phyloP scores from a whole-genome alignment of 2,888 invertebrate species.

The Cheilosia pagana region DNA sequence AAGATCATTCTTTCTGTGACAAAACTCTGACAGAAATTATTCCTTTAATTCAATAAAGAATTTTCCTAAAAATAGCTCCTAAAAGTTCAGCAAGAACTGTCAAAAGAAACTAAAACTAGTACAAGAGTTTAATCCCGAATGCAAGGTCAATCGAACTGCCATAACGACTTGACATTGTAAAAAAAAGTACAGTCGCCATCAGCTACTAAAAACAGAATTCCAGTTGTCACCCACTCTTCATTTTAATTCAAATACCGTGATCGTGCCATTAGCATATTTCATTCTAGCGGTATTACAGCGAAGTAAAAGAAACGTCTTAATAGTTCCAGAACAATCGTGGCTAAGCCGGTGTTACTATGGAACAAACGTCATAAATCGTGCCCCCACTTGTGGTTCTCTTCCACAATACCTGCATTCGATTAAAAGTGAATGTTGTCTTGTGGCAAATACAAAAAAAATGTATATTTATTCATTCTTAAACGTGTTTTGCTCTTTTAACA shows the following conservation, averaged over 20 bases:
- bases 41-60: background rate
- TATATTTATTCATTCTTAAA: conserved; percentile 44
- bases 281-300: background rate
- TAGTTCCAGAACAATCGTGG: background rate
- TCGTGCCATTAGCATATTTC: background rate
- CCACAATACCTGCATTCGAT: conserved; percentile 29
- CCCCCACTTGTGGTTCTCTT: background rate
- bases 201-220: background rate
- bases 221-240: background rate
- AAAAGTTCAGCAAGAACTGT: background rate
- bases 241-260: background rate
- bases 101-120: background rate
- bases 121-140: background rate
- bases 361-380: conserved; percentile 8
- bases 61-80: background rate
- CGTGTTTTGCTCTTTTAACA: conserved; percentile 44
- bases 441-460: conserved; percentile 35
- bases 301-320: background rate
- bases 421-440: conserved; percentile 70
- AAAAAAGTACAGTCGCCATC: conserved; percentile 1
- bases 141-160: background rate
- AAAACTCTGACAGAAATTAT: too few species aligned
- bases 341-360: conserved; percentile 14
- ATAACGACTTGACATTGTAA: background rate
- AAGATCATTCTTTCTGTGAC: too few species aligned